phyloP scores from a whole-genome alignment of 2,113 vertebrate genomes.

The Numenius arquata region DNA sequence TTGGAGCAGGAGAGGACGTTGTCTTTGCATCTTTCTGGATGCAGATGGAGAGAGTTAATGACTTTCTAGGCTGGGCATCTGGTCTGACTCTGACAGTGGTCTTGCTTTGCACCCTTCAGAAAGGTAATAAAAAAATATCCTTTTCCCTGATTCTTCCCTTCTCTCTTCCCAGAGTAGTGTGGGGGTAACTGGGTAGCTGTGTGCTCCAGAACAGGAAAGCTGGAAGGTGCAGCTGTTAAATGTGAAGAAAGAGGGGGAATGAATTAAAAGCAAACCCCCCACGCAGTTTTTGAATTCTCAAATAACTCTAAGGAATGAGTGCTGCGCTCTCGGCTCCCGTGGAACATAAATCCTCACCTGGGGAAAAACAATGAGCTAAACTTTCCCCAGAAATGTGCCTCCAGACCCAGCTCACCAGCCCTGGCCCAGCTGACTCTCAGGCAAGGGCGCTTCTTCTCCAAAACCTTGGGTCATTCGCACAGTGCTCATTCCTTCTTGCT shows the following conservation, averaged over 20 bases:
- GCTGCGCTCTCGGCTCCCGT: neutral
- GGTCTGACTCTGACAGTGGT: accelerated
- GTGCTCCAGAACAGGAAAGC: neutral
- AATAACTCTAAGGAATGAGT: neutral
- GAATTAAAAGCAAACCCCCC: neutral
- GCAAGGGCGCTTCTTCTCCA: neutral
- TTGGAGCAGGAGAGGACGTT: neutral
- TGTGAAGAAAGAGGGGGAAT: neutral
- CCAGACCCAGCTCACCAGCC: neutral
- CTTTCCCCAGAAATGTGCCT: neutral
- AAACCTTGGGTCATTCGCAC: accelerated
- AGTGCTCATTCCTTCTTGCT: neutral
- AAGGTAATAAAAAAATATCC: neutral
- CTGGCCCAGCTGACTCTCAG: neutral
- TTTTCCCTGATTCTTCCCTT: neutral
- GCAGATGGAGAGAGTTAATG: neutral
- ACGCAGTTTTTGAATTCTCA: neutral
- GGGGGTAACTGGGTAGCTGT: neutral
- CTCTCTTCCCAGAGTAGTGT: neutral
- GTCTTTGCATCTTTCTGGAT: neutral
- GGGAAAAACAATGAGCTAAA: neutral
- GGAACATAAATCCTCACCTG: neutral
- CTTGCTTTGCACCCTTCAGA: neutral
- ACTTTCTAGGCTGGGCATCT: neutral
- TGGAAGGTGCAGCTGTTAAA: neutral